phyloP scores from a whole-genome alignment of 2,113 vertebrate species.

The Petroica traversi region DNA sequence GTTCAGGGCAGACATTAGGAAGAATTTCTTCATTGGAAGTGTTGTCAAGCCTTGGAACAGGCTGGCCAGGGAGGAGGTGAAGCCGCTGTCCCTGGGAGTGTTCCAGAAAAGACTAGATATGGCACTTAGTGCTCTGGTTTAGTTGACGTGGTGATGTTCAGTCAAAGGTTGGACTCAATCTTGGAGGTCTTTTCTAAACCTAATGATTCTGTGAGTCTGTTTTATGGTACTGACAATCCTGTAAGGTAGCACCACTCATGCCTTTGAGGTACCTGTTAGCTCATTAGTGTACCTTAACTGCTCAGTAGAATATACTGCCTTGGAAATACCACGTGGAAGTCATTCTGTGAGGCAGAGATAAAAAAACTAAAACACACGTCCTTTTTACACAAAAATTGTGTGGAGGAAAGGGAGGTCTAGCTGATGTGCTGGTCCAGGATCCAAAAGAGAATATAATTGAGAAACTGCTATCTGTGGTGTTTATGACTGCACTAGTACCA shows the following conservation, averaged over 20 bases:
- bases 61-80: neutral
- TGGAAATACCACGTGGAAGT: neutral
- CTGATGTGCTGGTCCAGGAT: neutral
- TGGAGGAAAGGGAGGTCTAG: neutral
- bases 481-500: neutral
- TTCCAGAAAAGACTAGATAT: neutral
- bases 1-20: neutral
- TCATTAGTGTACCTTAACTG: neutral
- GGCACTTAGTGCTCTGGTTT: neutral
- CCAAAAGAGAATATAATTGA: neutral
- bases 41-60: neutral
- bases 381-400: neutral
- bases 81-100: neutral
- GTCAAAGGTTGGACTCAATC: rapidly evolving
- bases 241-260: neutral
- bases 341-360: neutral
- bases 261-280: neutral
- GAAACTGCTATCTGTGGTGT: neutral
- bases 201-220: no score
- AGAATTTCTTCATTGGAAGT: neutral
- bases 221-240: neutral
- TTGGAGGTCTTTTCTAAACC: neutral
- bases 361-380: neutral
- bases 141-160: neutral
- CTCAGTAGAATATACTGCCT: neutral